Evolutionary conservation across 2,113 vertebrate species (phyloP), one percentile per base, ranked within the genome.

Genomic region (Heterotis niloticus): DNA sequence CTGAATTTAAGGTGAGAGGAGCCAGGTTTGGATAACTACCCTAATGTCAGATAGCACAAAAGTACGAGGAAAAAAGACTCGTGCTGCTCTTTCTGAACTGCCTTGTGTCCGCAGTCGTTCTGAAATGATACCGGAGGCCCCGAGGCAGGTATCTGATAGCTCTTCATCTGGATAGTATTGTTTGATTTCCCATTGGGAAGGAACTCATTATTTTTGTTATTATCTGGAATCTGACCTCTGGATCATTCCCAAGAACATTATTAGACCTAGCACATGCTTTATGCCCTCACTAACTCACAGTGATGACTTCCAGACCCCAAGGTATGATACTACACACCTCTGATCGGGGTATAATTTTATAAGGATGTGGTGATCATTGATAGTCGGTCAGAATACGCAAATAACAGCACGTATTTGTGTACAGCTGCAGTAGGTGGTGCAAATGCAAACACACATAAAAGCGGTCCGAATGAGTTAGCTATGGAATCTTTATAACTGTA

Each of bases 161-260:
- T 91, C 89, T 88, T 93, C 90, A 89, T 90, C 88, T 88, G 87
- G 85, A 89, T 88, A 90, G 87, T 89, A 88, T 90, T 87, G 86
- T 89, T 90, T 89, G 89, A 91, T 90, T 90, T 91, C 91, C 89
- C 89, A 89, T 82, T 86, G 88, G 89, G 89, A 86, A 86, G 84
- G 85, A 91, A 91, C 87, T 91, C 86, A 90, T 92, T 91, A 92
- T 91, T 89, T 89, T 88, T 89, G 85, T 88, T 90, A 24, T 87
- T 87, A 87, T 90, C 87, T 86, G 86, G 83, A 80, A 83, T 54
- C 82, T 89, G 89, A 91, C 91, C 89, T 89, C 87, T 85, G 83
- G 62, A 88, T 84, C 60, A 77, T 82, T 89, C 83, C 79, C 80
- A 78, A 84, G 81, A 85, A 89, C 77, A 77, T 89, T 90, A 91